phyloP scores from a whole-genome alignment of 2,797 vertebrate genomes.

The Diplodus sargus region DNA sequence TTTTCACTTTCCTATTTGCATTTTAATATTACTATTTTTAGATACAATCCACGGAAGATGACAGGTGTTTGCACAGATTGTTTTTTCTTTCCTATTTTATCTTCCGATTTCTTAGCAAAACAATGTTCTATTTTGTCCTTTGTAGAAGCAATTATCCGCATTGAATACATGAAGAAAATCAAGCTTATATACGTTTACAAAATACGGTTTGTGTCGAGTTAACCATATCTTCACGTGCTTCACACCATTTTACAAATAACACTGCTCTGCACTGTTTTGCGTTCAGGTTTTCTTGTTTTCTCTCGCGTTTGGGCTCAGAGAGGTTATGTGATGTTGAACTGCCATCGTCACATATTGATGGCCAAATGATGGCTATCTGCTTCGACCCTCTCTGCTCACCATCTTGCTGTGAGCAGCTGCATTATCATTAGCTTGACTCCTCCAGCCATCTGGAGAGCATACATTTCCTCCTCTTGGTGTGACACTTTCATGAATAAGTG shows the following conservation, averaged over 20 bases:
- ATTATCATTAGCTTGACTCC: conserved; percentile 29
- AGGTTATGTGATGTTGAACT: conserved; percentile 1
- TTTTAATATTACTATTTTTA: background rate
- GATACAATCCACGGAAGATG: background rate
- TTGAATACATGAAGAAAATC: background rate
- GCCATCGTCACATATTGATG: background rate
- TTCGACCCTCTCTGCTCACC: background rate
- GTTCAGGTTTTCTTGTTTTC: background rate
- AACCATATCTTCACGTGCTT: background rate
- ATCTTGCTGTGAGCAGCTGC: conserved; percentile 17
- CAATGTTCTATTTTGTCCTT: background rate
- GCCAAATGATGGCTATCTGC: conserved; percentile 4
- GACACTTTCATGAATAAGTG: background rate
- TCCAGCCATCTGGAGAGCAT: conserved; percentile 11
- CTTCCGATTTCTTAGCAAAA: background rate
- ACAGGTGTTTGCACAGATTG: background rate
- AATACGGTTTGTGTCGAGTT: background rate
- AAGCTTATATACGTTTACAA: too few species aligned
- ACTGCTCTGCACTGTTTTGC: background rate
- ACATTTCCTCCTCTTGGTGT: conserved; percentile 1
- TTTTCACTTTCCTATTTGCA: background rate
- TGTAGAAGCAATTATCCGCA: background rate
- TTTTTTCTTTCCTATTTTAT: background rate
- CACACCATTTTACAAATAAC: background rate
- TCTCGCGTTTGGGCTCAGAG: background rate